Evolutionary conservation across 1,140 invertebrate species (phyloP).

Genomic region (Sycophaga agraensis): DNA sequence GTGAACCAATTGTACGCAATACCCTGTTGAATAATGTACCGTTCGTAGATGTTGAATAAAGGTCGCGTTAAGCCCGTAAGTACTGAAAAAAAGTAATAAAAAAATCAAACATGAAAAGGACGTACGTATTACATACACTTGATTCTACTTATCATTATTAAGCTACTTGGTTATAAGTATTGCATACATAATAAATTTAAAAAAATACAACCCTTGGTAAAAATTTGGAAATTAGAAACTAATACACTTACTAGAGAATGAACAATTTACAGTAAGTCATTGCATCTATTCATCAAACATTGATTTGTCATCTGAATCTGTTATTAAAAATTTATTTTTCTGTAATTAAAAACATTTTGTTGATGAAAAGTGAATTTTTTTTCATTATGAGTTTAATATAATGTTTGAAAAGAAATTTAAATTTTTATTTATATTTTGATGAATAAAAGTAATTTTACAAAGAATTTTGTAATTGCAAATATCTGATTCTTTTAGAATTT

Average conservation of each 20-base stretch:
- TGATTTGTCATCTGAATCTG: too few species aligned
- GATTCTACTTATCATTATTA: slow-evolving; percentile 51
- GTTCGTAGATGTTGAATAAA: slow-evolving; percentile 46
- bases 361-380: too few species aligned
- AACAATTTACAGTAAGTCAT: too few species aligned
- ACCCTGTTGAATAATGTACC: slow-evolving; percentile 57
- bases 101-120: slow-evolving; percentile 42
- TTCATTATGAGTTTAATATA: too few species aligned
- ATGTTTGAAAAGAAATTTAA: too few species aligned
- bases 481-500: background rate
- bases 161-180: slow-evolving; percentile 42
- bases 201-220: slow-evolving; percentile 19
- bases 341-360: too few species aligned
- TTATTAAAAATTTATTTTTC: too few species aligned
- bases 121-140: slow-evolving; percentile 55
- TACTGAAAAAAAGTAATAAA: slow-evolving; percentile 47
- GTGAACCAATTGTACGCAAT: slow-evolving; percentile 57
- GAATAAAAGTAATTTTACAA: too few species aligned
- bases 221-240: slow-evolving; percentile 9
- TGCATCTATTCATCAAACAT: too few species aligned
- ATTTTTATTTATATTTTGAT: too few species aligned
- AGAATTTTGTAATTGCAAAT: background rate
- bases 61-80: slow-evolving; percentile 56
- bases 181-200: slow-evolving; percentile 26
- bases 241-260: slow-evolving; percentile 10